Evolutionary conservation across 2,113 vertebrate species (phyloP), one percentile per base, ranked within the genome.

Genomic region (Epinephelus cyanopodus): DNA sequence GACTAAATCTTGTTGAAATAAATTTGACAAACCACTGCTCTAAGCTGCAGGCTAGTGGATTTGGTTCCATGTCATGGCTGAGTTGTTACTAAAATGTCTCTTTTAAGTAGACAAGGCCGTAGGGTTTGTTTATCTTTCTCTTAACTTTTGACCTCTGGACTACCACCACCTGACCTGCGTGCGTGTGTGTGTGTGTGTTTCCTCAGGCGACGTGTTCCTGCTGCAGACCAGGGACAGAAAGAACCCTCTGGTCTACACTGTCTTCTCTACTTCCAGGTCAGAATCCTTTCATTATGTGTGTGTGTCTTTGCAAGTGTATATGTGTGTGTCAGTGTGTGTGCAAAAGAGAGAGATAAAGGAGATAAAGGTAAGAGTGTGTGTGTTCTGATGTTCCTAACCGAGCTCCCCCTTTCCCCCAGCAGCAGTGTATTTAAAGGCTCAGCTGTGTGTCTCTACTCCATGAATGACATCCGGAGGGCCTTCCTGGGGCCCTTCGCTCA

Each of bases 401-500:
- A 60, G n/a, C 78, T 63, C n/a, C 66, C 77, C 74, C 61, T 92
- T 21, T 86, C 53, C 23, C 83, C 89, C 84, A 93, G 89, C 94
- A 99, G 98, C 82, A 97, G 96, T 56, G 91, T 99, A 88, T 99
- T 99, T 91, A 96, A 96, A 91, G 98, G 98, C 84, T 99, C 98
- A 0, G 98, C 98, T 0, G 92, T 99, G 75, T 99, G 98, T 1
- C 87, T 97, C 63, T 99, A 99, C 94, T 97, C 96, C 89, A 99
- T 99, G 98, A 97, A 96, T 0, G 98, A 99, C 74, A 96, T 99
- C 79, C 98, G 98, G 27, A 96, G 98, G 81, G 97, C 97, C 54
- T 99, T 99, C 94, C 93, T 99, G 94, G 98, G 98, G 72, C 98
- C 98, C 10, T 99, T 99, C 4, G 98, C 98, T 1, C 98, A 99